phyloP scores from a whole-genome alignment of 2,113 vertebrate species.

The Xiphophorus couchianus region DNA sequence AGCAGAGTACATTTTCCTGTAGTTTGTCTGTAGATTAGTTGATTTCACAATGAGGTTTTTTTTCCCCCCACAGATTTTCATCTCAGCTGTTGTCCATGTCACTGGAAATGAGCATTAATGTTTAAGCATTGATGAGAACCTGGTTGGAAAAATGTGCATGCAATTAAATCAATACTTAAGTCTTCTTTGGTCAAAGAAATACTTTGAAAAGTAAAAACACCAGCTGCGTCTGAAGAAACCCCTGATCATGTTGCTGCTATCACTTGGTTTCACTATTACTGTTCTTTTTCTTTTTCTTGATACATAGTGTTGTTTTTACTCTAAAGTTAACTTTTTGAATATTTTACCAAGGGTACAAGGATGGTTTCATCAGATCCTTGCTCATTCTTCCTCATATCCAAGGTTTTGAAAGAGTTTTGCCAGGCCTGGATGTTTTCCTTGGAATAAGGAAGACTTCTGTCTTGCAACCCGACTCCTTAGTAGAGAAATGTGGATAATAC shows the following conservation, averaged over 20 bases:
- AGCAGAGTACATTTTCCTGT: conserved; percentile 15
- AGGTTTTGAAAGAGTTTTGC: neutral
- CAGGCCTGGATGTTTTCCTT: neutral
- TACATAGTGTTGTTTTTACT: neutral
- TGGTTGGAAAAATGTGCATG: neutral
- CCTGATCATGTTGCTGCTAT: neutral
- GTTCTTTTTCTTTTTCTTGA: neutral
- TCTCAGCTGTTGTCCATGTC: neutral
- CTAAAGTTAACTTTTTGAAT: neutral
- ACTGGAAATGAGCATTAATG: neutral
- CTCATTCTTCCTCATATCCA: neutral
- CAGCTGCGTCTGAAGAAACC: neutral
- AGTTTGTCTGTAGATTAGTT: conserved; percentile 19
- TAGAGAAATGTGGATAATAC: neutral
- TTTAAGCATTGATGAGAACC: conserved; percentile 9
- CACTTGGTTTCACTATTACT: neutral
- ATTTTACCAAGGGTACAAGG: neutral
- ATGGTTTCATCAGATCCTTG: neutral
- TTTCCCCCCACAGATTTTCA: neutral
- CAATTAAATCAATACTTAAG: neutral
- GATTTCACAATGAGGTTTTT: neutral
- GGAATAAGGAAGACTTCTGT: neutral
- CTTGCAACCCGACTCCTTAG: neutral
- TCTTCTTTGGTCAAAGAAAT: neutral
- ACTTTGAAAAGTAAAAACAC: no score